Base-by-base conservation (phyloP, 2,888 invertebrate species). In the Mesorhabditis sp. region DNA sequence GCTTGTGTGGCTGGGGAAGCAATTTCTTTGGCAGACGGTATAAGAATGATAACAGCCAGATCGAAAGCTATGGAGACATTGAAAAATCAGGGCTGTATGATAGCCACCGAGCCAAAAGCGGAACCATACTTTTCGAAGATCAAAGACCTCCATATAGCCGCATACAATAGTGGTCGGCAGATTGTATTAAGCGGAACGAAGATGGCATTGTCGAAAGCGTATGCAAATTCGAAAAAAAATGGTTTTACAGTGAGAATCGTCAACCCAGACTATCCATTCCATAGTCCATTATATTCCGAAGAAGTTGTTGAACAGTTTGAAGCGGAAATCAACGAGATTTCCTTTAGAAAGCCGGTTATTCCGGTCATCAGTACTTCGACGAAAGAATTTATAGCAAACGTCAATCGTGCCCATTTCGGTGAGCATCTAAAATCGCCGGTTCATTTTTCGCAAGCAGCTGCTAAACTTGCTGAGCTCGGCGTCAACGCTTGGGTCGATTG, bases 181-280 rank as follows among this genome's bases (percentile, higher is more conserved):
- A 70, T 77, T 13, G 81, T 82, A 0, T 70, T 82, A 5, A 76
- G 76, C 61, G 80, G 80, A 28, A 69, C 72, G 10, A 73, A 75
- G 45, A 62, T 44, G 43, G 50, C 42, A 50, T 50, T 41, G 42
- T 13, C 66, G 6, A 41, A 43, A 42, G 44, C 41, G n/a, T 65
- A 15, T 15, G 43, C 10, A 15, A 13, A 13, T 42, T 13, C 2
- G 15, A 28, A 63, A 63, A 28, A 63, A 3, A 63, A 28, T 43
- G 41, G 13, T 43, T 68, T 68, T 71, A 45, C 62, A 73, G 75
- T 73, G 7, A 73, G 72, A 42, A 73, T 74, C 43, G 75, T 82
- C n/a, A 81, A 78, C 65, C 70, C 72, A n/a, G 67, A 71, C 44
- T 82, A 78, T 66, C 80, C 81, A 13, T 82, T 82, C 71, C 82